Base-by-base conservation (phyloP, 2,797 vertebrate genomes). In the Brachymystax lenok region DNA sequence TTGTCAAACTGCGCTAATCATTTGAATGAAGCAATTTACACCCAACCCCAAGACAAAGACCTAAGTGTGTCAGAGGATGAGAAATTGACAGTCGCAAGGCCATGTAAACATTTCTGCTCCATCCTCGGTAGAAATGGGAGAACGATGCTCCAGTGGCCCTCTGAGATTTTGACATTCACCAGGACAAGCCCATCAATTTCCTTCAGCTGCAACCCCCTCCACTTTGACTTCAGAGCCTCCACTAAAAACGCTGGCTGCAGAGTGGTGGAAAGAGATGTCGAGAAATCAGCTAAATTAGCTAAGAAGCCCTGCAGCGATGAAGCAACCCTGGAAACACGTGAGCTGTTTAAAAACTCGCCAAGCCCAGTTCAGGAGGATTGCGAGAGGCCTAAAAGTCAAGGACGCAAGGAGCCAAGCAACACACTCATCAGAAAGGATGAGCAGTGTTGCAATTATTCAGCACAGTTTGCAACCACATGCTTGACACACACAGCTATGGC, bases 191-290 rank as follows among this genome's bases (percentile, higher is more conserved):
- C 95, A 19, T 92, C 95, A 0, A 80, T 97, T 82, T 95, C 96
- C 19, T 96, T 95, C 0, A 96, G 96, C 78, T 97, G 96, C 74
- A 97, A 97, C 86, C 96, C 96, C 75, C 92, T 97, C 54, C 94
- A 94, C 85, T 97, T 97, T 90, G 95, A 97, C 84, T 97, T 97
- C 78, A 94, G 92, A 74, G 91, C 93, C 59, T 93, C 94, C n/a
- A 59, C 56, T 59, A 59, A 59, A 59, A 21, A n/a, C 0, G n/a
- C 8, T 21, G 56, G 56, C 66, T 80, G 80, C 93, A 74, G 33
- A 81, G 73, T 64, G 67, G 27, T 28, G 4, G 74, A 35, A 77
- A 87, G 50, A 66, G 76, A 10, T 66, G 75, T 82, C 27, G 21
- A 50, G 17, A 56, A 59, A 59, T 59, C 56, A 21, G 56, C 2